phyloP scores from a whole-genome alignment of 2,888 invertebrate genomes.

The Caenorhabditis sinica region DNA sequence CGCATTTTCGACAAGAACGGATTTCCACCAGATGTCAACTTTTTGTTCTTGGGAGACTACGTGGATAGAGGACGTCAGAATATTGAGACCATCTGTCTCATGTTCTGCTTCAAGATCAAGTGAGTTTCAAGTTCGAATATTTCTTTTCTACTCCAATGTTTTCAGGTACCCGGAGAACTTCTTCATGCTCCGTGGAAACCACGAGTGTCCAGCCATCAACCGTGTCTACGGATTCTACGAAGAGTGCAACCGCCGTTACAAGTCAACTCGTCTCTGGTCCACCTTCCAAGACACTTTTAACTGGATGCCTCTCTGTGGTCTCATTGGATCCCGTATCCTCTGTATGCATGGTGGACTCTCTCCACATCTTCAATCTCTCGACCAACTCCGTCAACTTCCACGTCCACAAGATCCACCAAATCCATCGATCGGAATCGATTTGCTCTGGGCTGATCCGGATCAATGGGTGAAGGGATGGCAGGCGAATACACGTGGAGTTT shows the following conservation, averaged over 20 bases:
- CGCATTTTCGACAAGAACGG: constrained; percentile 77
- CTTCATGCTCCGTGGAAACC: constrained; percentile 76
- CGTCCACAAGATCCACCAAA: constrained; percentile 67
- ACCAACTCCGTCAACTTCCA: constrained; percentile 69
- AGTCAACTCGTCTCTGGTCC: constrained; percentile 51
- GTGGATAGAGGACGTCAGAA: constrained; percentile 71
- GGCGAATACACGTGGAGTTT: constrained; percentile 68
- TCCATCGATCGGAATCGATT: constrained; percentile 63
- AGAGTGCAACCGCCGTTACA: constrained; percentile 73
- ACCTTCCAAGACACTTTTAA: constrained; percentile 71
- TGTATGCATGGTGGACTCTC: constrained; percentile 74
- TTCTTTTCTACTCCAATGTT: neutral
- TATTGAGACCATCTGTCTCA: constrained; percentile 64
- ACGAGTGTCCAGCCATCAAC: constrained; percentile 74
- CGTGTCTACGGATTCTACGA: constrained; percentile 76
- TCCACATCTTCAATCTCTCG: constrained; percentile 61
- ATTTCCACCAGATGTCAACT: constrained; percentile 75
- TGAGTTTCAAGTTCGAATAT: constrained; percentile 1
- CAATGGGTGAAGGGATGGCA: constrained; percentile 64
- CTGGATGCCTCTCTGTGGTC: constrained; percentile 69
- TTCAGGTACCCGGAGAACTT: constrained; percentile 68
- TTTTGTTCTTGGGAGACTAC: constrained; percentile 75
- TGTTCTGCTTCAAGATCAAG: constrained; percentile 68
- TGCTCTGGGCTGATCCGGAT: constrained; percentile 75
- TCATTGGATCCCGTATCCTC: constrained; percentile 70